These are phyloP conservation scores for Lamellibrachia columna DNA, from an alignment of 2,888 invertebrate species.

Conservation along the genomic window DNA sequence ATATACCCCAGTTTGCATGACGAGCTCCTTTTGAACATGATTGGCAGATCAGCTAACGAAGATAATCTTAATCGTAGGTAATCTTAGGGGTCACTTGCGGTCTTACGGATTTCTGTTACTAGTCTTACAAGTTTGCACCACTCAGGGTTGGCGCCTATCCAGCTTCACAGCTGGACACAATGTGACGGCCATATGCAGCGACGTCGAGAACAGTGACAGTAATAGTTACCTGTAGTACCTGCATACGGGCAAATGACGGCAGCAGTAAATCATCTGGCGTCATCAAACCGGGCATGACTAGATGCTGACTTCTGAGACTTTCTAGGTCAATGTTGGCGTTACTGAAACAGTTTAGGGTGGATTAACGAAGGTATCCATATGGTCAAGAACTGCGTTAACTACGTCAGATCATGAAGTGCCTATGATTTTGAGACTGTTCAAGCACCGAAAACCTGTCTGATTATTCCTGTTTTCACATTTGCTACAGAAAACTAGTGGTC, in stretches of 20 bases:
- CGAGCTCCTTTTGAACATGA: no score
- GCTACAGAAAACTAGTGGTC: no score
- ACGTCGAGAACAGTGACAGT: neutral
- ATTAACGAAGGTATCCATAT: neutral
- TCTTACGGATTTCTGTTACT: no score
- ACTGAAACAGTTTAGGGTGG: conserved; percentile 18
- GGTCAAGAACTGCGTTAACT: neutral
- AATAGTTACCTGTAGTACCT: neutral
- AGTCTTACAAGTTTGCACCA: no score
- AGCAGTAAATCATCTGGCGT: neutral
- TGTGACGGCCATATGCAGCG: neutral
- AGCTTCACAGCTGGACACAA: neutral
- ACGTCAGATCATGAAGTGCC: neutral
- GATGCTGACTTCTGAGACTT: conserved; percentile 26
- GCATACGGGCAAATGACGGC: neutral
- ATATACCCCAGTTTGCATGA: no score
- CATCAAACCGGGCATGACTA: neutral
- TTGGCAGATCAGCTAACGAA: no score
- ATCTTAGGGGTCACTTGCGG: no score
- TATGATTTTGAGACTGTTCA: neutral
- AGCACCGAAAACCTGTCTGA: no score
- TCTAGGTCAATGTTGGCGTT: conserved; percentile 41
- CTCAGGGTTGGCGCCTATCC: no score
- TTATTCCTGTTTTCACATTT: no score
- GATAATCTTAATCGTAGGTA: no score